A percentile compares a stretch with the other conserved stretches of the same genome.
These are phyloP conservation scores for Danaus chrysippus DNA, from an alignment of 2,888 invertebrate species.

Conservation along the genomic window DNA sequence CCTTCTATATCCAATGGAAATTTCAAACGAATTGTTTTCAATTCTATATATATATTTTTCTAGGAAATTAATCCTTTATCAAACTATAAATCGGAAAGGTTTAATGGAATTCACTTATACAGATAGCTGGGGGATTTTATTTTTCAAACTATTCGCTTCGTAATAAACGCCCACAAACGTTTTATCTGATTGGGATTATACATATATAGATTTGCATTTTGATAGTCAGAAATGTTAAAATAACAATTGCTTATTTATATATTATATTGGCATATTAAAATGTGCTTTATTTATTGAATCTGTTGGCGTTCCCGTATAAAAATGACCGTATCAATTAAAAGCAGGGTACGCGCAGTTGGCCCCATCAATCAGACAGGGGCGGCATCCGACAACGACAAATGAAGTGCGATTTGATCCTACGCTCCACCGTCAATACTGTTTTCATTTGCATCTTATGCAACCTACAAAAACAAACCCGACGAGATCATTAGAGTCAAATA, in stretches of 20 bases:
- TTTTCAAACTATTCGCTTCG: not conserved
- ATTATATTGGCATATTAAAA: slow-evolving; percentile 15
- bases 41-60: slow-evolving; percentile 5
- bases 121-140: not conserved
- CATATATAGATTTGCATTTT: too few relatives aligned
- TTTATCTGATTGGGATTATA: not conserved
- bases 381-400: slow-evolving; percentile 72
- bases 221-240: too few relatives aligned
- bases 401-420: slow-evolving; percentile 75
- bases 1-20: slow-evolving; percentile 13
- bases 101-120: slow-evolving; percentile 2
- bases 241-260: not conserved
- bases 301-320: slow-evolving; percentile 45
- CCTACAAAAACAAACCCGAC: slow-evolving; percentile 64
- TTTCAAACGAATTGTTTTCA: slow-evolving; percentile 15
- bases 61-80: slow-evolving; percentile 4
- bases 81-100: not conserved
- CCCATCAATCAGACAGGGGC: slow-evolving; percentile 64
- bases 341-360: slow-evolving; percentile 48
- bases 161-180: not conserved
- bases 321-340: slow-evolving; percentile 75
- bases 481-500: slow-evolving; percentile 68
- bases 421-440: slow-evolving; percentile 57
- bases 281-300: slow-evolving; percentile 28
- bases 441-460: slow-evolving; percentile 72